Percentiles rank a stretch among this genome's conserved stretches.
Conservation (phyloP, 2,888 invertebrate genomes). For the Agrotis puta region DNA sequence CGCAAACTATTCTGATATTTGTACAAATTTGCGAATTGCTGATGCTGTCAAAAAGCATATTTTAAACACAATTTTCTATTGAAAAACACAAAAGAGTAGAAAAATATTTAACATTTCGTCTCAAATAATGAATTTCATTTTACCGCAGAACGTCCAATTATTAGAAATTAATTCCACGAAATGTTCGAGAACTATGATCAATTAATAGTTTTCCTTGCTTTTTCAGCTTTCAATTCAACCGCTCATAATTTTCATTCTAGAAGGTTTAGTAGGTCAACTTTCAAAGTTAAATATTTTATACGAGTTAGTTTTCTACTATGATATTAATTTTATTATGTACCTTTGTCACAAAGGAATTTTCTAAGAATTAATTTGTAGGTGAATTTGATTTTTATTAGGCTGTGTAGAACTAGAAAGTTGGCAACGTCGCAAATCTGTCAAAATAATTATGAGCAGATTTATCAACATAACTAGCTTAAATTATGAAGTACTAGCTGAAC, state of each 20-base stretch:
- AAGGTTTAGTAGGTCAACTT: not conserved
- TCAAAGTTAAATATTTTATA: constrained; percentile 9
- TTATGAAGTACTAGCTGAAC: too few relatives aligned
- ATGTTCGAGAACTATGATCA: not conserved
- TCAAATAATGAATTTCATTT: not conserved
- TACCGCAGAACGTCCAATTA: constrained; percentile 8
- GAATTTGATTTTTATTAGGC: too few relatives aligned
- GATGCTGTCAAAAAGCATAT: not conserved
- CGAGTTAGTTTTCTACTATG: constrained; percentile 1
- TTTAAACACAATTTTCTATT: not conserved
- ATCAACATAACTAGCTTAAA: not conserved
- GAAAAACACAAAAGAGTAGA: not conserved
- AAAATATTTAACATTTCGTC: not conserved
- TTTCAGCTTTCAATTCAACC: not conserved
- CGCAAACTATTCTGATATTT: too few relatives aligned
- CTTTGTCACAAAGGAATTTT: too few relatives aligned
- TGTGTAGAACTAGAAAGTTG: too few relatives aligned
- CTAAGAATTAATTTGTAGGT: too few relatives aligned
- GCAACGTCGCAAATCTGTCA: too few relatives aligned
- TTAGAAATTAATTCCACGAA: constrained; percentile 15
- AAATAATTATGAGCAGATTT: too few relatives aligned
- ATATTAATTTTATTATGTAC: not conserved
- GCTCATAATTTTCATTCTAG: constrained; percentile 6
- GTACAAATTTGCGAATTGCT: too few relatives aligned
- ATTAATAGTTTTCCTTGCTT: constrained; percentile 32